These are phyloP conservation scores for Malacosoma neustria DNA, from an alignment of 2,888 invertebrate genomes.

Conservation along the genomic window DNA sequence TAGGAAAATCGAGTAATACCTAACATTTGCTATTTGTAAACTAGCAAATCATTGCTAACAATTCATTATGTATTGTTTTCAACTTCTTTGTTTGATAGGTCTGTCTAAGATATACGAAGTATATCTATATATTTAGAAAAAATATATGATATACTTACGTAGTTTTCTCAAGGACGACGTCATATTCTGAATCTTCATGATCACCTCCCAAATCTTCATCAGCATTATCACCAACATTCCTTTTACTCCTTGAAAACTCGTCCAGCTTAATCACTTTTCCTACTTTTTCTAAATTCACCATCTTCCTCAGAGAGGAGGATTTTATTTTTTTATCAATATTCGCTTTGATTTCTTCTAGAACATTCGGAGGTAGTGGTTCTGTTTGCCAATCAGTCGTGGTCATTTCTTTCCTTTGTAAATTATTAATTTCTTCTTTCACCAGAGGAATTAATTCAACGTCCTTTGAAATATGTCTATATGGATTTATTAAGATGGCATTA, in stretches of 20 bases:
- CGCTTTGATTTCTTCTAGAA: conserved; percentile 47
- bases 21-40: too few relatives aligned
- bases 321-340: conserved; percentile 36
- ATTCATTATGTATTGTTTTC: too few relatives aligned
- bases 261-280: conserved; percentile 44
- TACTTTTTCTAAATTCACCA: conserved; percentile 45
- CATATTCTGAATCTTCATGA: conserved; percentile 3
- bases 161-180: not conserved
- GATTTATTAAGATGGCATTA: conserved; percentile 20
- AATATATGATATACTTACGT: not conserved
- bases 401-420: conserved; percentile 9
- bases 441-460: conserved; percentile 10
- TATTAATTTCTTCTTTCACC: conserved; percentile 8
- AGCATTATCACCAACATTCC: conserved; percentile 12
- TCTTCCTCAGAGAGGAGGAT: conserved; percentile 38
- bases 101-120: too few relatives aligned
- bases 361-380: conserved; percentile 30
- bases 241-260: conserved; percentile 30
- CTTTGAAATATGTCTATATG: conserved; percentile 16
- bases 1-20: too few relatives aligned
- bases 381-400: conserved; percentile 42
- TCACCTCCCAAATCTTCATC: conserved; percentile 2
- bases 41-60: too few relatives aligned
- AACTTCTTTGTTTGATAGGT: too few relatives aligned
- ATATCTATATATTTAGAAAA: not conserved